Conservation (phyloP, 2,888 invertebrate species). For the Clusia tigrina region DNA sequence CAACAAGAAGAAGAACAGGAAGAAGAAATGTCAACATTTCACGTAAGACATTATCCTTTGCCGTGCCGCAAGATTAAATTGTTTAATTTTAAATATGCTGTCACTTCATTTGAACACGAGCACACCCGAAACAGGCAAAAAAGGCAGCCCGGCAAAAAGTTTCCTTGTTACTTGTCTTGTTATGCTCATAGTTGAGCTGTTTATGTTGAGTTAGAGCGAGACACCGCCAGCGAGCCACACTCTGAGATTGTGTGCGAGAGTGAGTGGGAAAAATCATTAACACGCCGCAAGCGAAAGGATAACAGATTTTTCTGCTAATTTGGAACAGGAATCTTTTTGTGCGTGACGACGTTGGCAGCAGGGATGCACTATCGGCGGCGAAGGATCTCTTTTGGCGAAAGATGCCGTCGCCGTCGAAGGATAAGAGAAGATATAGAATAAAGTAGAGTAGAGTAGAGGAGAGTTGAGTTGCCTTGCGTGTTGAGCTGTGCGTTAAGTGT, state of each 20-base stretch:
- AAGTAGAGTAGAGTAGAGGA: no score
- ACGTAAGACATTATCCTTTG: conserved; percentile 37
- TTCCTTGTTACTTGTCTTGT: conserved; percentile 1
- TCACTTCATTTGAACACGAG: conserved; percentile 50
- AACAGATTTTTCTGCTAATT: conserved; percentile 59
- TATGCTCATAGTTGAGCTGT: not conserved
- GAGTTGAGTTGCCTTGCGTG: conserved; percentile 10
- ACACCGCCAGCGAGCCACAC: no score
- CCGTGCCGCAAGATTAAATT: conserved; percentile 53
- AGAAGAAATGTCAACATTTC: conserved; percentile 47
- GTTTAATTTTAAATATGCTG: conserved; percentile 57
- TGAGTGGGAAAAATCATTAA: conserved; percentile 56
- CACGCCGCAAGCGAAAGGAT: conserved; percentile 62
- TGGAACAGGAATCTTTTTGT: conserved; percentile 57
- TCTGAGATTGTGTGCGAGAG: no score
- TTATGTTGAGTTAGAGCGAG: no score
- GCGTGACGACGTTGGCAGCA: conserved; percentile 50
- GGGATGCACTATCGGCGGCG: conserved; percentile 41
- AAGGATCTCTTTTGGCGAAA: conserved; percentile 38
- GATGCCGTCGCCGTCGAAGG: conserved; percentile 43
- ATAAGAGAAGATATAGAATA: conserved; percentile 53
- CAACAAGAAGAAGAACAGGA: conserved; percentile 2
- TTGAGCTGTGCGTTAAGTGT: not conserved
- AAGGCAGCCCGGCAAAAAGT: conserved; percentile 7
- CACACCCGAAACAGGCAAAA: not conserved